Evolutionary conservation across 2,113 vertebrate species (phyloP).

Genomic region (Daboia siamensis): DNA sequence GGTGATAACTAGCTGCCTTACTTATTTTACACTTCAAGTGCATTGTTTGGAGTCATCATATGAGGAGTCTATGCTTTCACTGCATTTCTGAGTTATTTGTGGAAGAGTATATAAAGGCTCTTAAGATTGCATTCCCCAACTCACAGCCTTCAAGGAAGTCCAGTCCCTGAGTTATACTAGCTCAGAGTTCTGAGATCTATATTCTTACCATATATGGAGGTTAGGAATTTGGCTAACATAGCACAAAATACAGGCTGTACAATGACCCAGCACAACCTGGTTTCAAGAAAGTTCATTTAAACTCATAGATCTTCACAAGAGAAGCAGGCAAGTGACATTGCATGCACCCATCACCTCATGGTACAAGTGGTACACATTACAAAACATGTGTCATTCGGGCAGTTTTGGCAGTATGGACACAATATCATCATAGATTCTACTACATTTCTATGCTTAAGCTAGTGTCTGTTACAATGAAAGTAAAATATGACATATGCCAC

Average conservation of each 20-base stretch:
- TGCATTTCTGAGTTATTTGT: not conserved
- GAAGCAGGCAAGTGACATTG: not conserved
- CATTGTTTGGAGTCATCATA: not conserved
- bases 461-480: not conserved
- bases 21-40: too few relatives aligned
- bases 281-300: not conserved
- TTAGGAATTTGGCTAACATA: not conserved
- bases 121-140: not conserved
- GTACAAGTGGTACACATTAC: not conserved
- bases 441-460: not conserved
- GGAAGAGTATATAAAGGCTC: not conserved
- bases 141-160: not conserved
- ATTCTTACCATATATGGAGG: not conserved
- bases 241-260: too few relatives aligned
- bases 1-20: not conserved
- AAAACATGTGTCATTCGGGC: not conserved
- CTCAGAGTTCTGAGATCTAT: not conserved
- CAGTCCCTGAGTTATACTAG: not conserved
- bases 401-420: not conserved
- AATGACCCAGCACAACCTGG: not conserved
- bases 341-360: not conserved
- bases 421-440: not conserved
- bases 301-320: not conserved
- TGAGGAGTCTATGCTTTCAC: not conserved
- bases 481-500: not conserved